These are phyloP conservation scores for Vidua chalybeata DNA, from an alignment of 2,113 vertebrate genomes.

Conservation along the genomic window DNA sequence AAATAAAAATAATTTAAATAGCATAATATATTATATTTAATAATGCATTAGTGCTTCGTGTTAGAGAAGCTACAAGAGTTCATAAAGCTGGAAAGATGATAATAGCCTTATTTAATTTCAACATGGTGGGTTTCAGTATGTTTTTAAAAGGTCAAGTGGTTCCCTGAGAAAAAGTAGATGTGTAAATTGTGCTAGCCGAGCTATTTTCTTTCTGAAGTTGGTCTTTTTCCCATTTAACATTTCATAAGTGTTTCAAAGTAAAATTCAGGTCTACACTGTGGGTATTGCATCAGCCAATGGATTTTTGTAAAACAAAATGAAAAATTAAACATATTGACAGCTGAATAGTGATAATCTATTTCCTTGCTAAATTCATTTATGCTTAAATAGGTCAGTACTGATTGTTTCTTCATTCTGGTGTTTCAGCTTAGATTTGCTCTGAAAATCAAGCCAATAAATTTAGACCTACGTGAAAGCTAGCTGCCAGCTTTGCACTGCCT, in stretches of 20 bases:
- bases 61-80: slow-evolving; percentile 3
- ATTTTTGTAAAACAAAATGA: not conserved
- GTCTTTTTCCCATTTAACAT: slow-evolving; percentile 42
- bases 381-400: not conserved
- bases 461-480: not conserved
- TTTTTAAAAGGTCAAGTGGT: slow-evolving; percentile 55
- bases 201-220: slow-evolving; percentile 44
- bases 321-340: not conserved
- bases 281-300: not conserved
- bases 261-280: not conserved
- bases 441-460: not conserved
- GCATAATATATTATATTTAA: slow-evolving; percentile 3
- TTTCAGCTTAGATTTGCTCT: not conserved
- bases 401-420: not conserved
- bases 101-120: slow-evolving; percentile 25
- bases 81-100: slow-evolving; percentile 12
- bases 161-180: slow-evolving; percentile 49
- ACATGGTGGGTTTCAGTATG: not conserved
- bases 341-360: not conserved
- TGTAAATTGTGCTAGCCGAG: slow-evolving; percentile 39
- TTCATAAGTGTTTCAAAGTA: slow-evolving; percentile 2
- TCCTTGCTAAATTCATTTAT: not conserved
- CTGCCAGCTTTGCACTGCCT: not conserved
- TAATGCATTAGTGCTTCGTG: not conserved
- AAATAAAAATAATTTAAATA: slow-evolving; percentile 26